Evolutionary conservation across 2,888 invertebrate species (phyloP).

Genomic region (Smittia aterrima): DNA sequence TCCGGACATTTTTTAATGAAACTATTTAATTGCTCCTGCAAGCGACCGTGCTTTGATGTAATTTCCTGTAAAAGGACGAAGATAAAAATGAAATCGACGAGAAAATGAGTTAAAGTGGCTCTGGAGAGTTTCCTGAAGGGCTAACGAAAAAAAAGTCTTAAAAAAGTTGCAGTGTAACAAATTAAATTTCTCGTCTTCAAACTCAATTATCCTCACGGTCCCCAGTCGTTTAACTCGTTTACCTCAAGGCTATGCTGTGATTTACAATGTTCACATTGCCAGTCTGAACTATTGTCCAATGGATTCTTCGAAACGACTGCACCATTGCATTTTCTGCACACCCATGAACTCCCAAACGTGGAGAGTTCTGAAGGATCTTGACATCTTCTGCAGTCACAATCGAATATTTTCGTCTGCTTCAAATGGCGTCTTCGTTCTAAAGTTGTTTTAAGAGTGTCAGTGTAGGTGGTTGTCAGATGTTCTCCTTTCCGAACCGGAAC

Average conservation of each 20-base stretch:
- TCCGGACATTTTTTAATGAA: slow-evolving; percentile 7
- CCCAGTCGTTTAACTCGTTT: background rate
- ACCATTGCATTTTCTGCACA: slow-evolving; percentile 14
- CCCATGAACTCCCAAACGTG: slow-evolving; percentile 32
- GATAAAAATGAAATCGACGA: background rate
- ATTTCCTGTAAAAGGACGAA: slow-evolving; percentile 17
- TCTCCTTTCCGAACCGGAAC: slow-evolving; percentile 63
- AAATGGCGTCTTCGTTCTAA: slow-evolving; percentile 57
- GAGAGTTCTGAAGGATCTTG: slow-evolving; percentile 22
- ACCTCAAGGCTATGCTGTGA: background rate
- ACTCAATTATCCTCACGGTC: background rate
- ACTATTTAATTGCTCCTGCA: slow-evolving; percentile 30
- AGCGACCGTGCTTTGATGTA: background rate
- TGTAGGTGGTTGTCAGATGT: slow-evolving; percentile 67
- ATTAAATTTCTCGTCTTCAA: background rate
- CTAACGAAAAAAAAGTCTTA: background rate
- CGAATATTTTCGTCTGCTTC: slow-evolving; percentile 64
- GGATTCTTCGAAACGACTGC: slow-evolving; percentile 2
- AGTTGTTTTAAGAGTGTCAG: slow-evolving; percentile 46
- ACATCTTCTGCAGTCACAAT: slow-evolving; percentile 60
- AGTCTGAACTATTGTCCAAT: slow-evolving; percentile 2
- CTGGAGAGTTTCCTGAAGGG: background rate
- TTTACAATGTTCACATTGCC: slow-evolving; percentile 34
- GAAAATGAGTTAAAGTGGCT: background rate
- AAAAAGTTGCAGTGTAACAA: background rate